phyloP scores from a whole-genome alignment of 2,113 vertebrate genomes.

The Garra rufa region DNA sequence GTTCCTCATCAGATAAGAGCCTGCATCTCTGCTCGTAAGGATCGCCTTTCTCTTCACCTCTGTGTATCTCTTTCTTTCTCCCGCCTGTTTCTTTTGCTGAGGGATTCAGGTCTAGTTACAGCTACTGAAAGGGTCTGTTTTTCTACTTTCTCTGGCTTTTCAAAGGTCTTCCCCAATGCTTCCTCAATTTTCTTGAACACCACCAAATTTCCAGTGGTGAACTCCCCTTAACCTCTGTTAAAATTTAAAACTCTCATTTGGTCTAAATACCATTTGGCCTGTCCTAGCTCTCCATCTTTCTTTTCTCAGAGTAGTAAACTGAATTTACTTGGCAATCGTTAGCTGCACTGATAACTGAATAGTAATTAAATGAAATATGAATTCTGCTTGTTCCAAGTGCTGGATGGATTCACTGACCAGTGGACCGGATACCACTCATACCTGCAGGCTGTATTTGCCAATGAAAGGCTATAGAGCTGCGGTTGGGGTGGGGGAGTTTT shows the following conservation, averaged over 20 bases:
- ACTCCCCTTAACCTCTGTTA: slow-evolving; percentile 36
- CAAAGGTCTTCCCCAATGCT: background rate
- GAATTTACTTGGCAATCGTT: slow-evolving; percentile 4
- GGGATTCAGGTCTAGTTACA: slow-evolving; percentile 46
- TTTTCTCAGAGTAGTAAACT: background rate
- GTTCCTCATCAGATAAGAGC: slow-evolving; percentile 54
- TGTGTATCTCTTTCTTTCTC: slow-evolving; percentile 15
- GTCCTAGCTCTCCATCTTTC: background rate
- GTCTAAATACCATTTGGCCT: slow-evolving; percentile 1
- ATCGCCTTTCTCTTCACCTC: slow-evolving; percentile 55
- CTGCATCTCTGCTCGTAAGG: slow-evolving; percentile 7
- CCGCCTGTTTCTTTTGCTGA: slow-evolving; percentile 7
- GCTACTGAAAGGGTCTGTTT: slow-evolving; percentile 30
- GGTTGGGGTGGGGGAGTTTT: background rate
- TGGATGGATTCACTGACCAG: slow-evolving; percentile 14
- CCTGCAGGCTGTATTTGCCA: slow-evolving; percentile 46
- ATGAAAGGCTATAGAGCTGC: background rate
- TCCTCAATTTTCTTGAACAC: slow-evolving; percentile 9
- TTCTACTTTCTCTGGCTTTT: background rate
- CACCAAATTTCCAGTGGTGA: slow-evolving; percentile 21
- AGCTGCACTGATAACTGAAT: slow-evolving; percentile 7
- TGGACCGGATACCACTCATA: slow-evolving; percentile 37
- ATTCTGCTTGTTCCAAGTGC: slow-evolving; percentile 26
- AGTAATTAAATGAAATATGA: slow-evolving; percentile 25
- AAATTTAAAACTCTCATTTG: slow-evolving; percentile 37